phyloP scores from a whole-genome alignment of 92 coral and sea anemone genomes.

The Muricea muricata region DNA sequence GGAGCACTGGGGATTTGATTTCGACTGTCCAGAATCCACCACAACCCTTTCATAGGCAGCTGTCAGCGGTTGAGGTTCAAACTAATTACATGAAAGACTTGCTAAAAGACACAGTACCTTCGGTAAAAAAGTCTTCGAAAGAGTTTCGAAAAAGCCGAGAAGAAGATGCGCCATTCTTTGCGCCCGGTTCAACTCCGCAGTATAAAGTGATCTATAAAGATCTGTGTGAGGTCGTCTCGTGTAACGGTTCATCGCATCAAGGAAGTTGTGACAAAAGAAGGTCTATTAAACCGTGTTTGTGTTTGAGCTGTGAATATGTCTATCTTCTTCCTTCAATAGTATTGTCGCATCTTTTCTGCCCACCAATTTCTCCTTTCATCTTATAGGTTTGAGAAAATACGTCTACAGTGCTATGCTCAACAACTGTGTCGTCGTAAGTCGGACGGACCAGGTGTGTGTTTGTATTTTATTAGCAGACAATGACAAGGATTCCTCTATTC shows the following conservation, averaged over 20 bases:
- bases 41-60: not conserved
- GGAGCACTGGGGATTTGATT: slow-evolving; percentile 15
- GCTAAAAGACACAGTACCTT: not conserved
- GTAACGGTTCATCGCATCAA: not conserved
- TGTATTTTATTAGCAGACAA: too few species aligned
- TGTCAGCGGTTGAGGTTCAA: slow-evolving; percentile 11
- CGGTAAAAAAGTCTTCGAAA: not conserved
- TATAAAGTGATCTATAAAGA: slow-evolving; percentile 24
- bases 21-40: not conserved
- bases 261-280: not conserved
- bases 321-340: too few species aligned
- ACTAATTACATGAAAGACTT: slow-evolving; percentile 2
- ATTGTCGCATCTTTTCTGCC: too few species aligned
- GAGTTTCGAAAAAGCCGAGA: not conserved
- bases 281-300: not conserved
- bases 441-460: slow-evolving; percentile 27
- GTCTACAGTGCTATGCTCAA: slow-evolving; percentile 39
- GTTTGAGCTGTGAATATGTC: too few species aligned
- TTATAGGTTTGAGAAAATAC: not conserved
- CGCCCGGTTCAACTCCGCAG: slow-evolving; percentile 25
- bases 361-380: not conserved
- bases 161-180: not conserved
- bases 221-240: not conserved
- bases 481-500: too few species aligned
- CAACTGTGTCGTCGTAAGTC: slow-evolving; percentile 26